These are phyloP conservation scores for Laodelphax striatellus DNA, from an alignment of 1,140 invertebrate genomes.

Conservation along the genomic window DNA sequence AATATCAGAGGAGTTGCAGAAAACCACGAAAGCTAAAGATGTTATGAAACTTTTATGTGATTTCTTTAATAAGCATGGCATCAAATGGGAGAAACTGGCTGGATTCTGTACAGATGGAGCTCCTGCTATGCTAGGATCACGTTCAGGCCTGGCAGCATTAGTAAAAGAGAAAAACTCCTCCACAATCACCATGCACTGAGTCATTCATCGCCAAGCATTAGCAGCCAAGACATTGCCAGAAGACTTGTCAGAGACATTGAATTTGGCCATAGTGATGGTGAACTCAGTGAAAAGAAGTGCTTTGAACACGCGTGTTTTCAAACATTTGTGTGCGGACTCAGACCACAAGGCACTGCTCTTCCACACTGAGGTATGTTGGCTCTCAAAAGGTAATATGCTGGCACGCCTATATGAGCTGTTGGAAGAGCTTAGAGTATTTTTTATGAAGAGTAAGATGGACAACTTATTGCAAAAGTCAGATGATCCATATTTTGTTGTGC, in stretches of 20 bases:
- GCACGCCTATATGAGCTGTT: too few relatives aligned
- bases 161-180: slow-evolving; percentile 25
- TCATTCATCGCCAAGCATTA: slow-evolving; percentile 26
- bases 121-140: slow-evolving; percentile 29
- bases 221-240: slow-evolving; percentile 26
- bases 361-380: background rate
- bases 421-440: too few relatives aligned
- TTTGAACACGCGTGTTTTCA: slow-evolving; percentile 25
- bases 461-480: slow-evolving; percentile 14
- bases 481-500: slow-evolving; percentile 14
- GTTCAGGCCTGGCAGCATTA: slow-evolving; percentile 24
- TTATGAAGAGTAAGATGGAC: too few relatives aligned
- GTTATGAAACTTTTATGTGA: slow-evolving; percentile 20
- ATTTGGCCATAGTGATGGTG: slow-evolving; percentile 25
- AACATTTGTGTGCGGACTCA: slow-evolving; percentile 21
- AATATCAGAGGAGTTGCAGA: slow-evolving; percentile 10
- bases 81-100: slow-evolving; percentile 24
- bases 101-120: slow-evolving; percentile 26
- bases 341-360: slow-evolving; percentile 10
- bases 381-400: background rate
- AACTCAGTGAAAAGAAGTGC: slow-evolving; percentile 27
- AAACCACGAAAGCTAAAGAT: slow-evolving; percentile 22
- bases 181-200: slow-evolving; percentile 22
- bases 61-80: slow-evolving; percentile 23
- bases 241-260: slow-evolving; percentile 19